Percentiles rank a stretch among this genome's conserved stretches.
These are phyloP conservation scores for Acleris sparsana DNA, from an alignment of 2,888 invertebrate genomes.

Conservation along the genomic window DNA sequence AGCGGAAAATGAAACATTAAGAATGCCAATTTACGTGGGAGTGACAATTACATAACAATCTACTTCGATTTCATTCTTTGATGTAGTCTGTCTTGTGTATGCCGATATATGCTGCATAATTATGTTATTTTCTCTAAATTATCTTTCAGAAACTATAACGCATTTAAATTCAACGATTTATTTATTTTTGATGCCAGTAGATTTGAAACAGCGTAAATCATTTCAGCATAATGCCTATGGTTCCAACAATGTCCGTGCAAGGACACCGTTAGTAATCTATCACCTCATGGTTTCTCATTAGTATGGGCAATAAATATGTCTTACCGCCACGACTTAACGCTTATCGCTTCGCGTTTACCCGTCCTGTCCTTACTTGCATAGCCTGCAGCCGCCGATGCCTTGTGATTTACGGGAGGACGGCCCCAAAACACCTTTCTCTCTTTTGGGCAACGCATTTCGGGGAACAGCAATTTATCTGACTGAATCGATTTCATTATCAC, in stretches of 20 bases:
- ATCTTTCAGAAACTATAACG: too few relatives aligned
- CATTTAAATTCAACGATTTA: too few relatives aligned
- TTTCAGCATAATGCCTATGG: not conserved
- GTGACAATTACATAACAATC: too few relatives aligned
- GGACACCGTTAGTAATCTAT: slow-evolving; percentile 22
- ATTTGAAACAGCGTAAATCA: too few relatives aligned
- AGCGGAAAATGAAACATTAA: not conserved
- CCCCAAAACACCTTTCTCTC: slow-evolving; percentile 59
- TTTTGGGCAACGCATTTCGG: slow-evolving; percentile 61
- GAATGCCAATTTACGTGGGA: not conserved
- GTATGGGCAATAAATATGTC: slow-evolving; percentile 32
- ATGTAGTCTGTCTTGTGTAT: too few relatives aligned
- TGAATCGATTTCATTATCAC: slow-evolving; percentile 39
- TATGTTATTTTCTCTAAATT: too few relatives aligned
- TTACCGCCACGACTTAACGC: slow-evolving; percentile 20
- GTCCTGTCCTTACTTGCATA: slow-evolving; percentile 23
- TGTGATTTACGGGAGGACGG: slow-evolving; percentile 67
- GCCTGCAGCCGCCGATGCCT: slow-evolving; percentile 48
- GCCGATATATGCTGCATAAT: too few relatives aligned
- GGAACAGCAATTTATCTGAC: slow-evolving; percentile 65
- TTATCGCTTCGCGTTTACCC: slow-evolving; percentile 22
- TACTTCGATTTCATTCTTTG: too few relatives aligned
- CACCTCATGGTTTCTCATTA: slow-evolving; percentile 24
- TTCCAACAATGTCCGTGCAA: slow-evolving; percentile 9
- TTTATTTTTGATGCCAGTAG: too few relatives aligned